phyloP scores from a whole-genome alignment of 2,797 vertebrate species.

The Pantherophis alleghaniensis region DNA sequence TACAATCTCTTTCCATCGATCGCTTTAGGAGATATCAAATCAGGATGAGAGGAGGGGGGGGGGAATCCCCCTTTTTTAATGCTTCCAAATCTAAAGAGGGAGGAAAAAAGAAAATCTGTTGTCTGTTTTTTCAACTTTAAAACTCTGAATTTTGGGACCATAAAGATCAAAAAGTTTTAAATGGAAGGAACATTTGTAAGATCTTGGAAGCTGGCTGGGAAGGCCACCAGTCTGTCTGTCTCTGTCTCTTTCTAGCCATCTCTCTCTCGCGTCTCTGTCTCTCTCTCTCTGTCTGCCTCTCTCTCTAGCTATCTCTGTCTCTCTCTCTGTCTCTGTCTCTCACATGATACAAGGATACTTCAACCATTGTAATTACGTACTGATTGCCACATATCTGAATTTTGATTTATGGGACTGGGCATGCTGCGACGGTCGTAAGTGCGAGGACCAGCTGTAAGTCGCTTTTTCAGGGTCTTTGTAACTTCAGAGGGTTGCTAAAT shows the following conservation, averaged over 20 bases:
- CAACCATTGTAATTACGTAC: neutral
- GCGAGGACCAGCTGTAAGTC: neutral
- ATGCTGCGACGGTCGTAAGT: neutral
- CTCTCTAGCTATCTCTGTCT: no score
- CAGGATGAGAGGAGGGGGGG: neutral
- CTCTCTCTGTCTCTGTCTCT: neutral
- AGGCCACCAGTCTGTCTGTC: no score
- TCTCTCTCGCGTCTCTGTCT: no score
- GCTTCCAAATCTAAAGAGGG: neutral
- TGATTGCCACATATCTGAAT: neutral
- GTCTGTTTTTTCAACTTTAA: neutral
- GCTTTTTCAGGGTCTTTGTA: neutral
- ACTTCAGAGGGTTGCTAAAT: neutral
- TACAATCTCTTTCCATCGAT: neutral
- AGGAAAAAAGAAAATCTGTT: neutral
- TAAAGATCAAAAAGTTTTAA: neutral
- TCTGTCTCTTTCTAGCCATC: no score
- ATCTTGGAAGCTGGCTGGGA: neutral
- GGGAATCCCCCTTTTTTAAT: neutral
- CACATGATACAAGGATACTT: neutral
- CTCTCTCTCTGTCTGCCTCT: no score
- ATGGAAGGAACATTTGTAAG: neutral
- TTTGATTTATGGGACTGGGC: neutral
- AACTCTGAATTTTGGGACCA: neutral
- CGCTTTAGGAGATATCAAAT: neutral